Base-by-base conservation (phyloP, 2,888 invertebrate genomes). In the Ischnura elegans region DNA sequence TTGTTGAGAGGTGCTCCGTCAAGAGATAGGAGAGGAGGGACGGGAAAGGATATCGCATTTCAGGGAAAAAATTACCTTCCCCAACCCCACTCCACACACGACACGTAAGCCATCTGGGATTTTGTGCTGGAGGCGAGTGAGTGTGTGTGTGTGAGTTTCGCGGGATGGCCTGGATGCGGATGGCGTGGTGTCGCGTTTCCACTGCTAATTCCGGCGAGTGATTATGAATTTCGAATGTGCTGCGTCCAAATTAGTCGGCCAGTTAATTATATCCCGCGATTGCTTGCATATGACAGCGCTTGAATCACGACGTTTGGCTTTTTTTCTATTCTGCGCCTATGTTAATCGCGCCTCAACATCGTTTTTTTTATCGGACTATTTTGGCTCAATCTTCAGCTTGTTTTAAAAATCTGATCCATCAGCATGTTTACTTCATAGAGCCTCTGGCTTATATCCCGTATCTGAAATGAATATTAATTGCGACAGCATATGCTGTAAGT, bases 191-290 rank as follows among this genome's bases (percentile, higher is more conserved):
- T 90, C 8, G 76, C 36, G 76, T 76, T 76, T 76, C n/a, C 76
- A 36, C 76, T 36, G 90, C 90, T 61, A 90, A 90, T 90, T 90
- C 61, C 36, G n/a, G n/a, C 10, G 21, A 90, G 61, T 55, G 90
- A 55, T 42, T 55, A n/a, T 90, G 55, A 55, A 90, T 61, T 90
- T 66, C n/a, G 86, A 46, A 43, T 42, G 61, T 42, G 61, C 51
- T 36, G 29, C 66, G 36, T 76, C 36, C n/a, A 76, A 76, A 76
- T 76, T 76, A 76, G 66, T 76, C 66, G n/a, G 29, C 29, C 8
- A 76, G 66, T 76, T 29, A 29, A 76, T 29, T 36, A 76, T n/a
- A 76, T 76, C 36, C 36, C 29, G 10, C 66, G 21, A 10, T 76
- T 76, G 66, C 16, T 76, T 76, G 66, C 16, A 8, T 36, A 13